These are phyloP conservation scores for Aspidiotus rigidus DNA, from an alignment of 2,888 invertebrate genomes.

Conservation along the genomic window DNA sequence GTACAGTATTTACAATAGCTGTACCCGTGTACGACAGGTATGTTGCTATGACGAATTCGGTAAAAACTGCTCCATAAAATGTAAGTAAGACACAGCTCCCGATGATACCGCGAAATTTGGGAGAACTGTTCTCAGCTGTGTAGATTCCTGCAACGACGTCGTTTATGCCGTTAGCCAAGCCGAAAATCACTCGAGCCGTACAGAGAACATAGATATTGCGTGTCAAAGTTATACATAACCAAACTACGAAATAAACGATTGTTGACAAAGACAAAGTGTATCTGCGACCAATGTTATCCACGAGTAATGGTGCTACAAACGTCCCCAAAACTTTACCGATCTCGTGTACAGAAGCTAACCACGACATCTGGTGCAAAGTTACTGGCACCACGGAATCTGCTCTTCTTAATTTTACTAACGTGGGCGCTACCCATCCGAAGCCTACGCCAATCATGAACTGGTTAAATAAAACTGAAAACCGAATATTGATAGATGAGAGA, in stretches of 20 bases:
- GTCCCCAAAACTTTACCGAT: background rate
- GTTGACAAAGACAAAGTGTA: too few relatives aligned
- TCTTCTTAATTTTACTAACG: background rate
- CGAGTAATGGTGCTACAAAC: background rate
- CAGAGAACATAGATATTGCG: background rate
- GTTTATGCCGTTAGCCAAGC: background rate
- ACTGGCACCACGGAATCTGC: background rate
- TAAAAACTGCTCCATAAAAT: background rate
- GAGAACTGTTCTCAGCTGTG: background rate
- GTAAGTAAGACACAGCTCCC: background rate
- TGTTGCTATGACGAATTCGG: background rate
- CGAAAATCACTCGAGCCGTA: background rate
- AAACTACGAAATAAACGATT: too few relatives aligned
- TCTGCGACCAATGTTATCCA: background rate
- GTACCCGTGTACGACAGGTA: background rate
- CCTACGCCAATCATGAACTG: background rate
- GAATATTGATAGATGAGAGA: too few relatives aligned
- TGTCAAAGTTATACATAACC: too few relatives aligned
- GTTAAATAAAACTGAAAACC: too few relatives aligned
- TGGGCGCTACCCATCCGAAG: background rate
- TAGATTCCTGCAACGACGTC: background rate
- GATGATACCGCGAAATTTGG: background rate
- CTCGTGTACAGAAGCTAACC: background rate
- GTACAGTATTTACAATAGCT: background rate
- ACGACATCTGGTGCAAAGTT: background rate